Evolutionary conservation across 2,113 vertebrate species (phyloP), one percentile per base, ranked within the genome.

Genomic region (Lepidothrix coronata): DNA sequence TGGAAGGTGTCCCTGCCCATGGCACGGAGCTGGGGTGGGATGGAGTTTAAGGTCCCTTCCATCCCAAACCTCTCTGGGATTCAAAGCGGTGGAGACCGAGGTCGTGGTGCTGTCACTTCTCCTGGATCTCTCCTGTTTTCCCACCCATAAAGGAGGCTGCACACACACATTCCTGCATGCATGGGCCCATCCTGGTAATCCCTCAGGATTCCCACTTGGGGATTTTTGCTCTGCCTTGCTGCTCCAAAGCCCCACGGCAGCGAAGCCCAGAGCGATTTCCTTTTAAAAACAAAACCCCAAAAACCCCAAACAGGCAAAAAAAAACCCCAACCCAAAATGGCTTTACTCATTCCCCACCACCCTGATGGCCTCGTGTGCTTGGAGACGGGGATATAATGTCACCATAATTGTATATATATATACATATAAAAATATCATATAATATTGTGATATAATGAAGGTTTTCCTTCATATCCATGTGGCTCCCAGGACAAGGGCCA

Each of bases 381-480:
- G 31, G 43, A 63, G 82, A 52, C 3, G n/a, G n/a, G 58, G 41
- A 70, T 12, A 8, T 8, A 41, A 39, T 19, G 8, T 62, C 61
- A 57, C 33, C 31, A 41, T 41, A 20, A 41, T 61, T 14, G 37
- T 37, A 27, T 17, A 55, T 31, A 55, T 23, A 20, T 33, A 33
- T 31, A 31, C 33, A 55, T 55, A 57, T 12, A 57, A 12, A 55
- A 57, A 57, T 21, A 19, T 21, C 30, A 35, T 16, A 59, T 24
- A 25, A 63, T 19, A 62, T 28, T 62, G 37, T 12, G 27, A 62
- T 41, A 63, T 9, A 28, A 28, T 21, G 61, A 13, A 62, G 33
- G 30, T 28, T 46, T 33, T 54, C 9, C 39, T 35, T 39, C 24
- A 59, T 17, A 35, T 6, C 75, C 44, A 39, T 0, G 0, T 2